Percentiles rank a stretch among this genome's conserved stretches.
Evolutionary conservation across 2,113 vertebrate genomes (phyloP).

Genomic region (Ptilorrhoa leucosticta): DNA sequence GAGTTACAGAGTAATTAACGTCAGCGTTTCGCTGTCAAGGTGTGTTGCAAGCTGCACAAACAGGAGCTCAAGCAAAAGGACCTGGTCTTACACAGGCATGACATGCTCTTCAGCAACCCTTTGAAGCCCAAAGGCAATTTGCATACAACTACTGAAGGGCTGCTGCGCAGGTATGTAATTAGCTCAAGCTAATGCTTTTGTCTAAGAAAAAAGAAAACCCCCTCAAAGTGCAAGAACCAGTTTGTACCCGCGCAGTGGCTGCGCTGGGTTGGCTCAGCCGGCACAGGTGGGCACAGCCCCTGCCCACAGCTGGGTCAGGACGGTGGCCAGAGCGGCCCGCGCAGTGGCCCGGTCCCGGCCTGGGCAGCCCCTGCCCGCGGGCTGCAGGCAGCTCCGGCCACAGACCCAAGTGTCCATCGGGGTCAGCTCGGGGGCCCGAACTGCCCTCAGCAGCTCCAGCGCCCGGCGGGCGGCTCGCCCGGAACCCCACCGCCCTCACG

Average conservation of each 20-base stretch:
- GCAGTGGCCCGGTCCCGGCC: background rate
- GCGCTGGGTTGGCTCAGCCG: background rate
- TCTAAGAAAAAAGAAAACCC: background rate
- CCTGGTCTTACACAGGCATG: background rate
- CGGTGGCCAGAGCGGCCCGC: fast-evolving
- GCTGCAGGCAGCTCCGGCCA: background rate
- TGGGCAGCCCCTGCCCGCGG: fast-evolving
- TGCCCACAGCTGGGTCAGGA: background rate
- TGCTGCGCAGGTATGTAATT: background rate
- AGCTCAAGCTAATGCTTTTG: background rate
- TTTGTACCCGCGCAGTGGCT: background rate
- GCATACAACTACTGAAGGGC: background rate
- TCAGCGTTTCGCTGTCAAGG: fast-evolving
- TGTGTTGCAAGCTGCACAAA: background rate
- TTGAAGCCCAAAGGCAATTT: background rate
- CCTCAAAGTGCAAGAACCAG: background rate
- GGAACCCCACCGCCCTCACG: background rate
- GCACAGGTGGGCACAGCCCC: fast-evolving
- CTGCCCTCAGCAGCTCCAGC: background rate
- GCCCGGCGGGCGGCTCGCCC: background rate
- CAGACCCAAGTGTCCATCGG: too few species aligned
- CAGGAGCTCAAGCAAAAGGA: background rate
- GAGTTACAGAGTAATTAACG: background rate
- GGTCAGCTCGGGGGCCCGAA: background rate
- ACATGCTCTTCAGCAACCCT: background rate